Percentiles rank a stretch among this genome's conserved stretches.
Conservation (phyloP, 1,140 invertebrate genomes). For the Lysiphlebus fabarum region DNA sequence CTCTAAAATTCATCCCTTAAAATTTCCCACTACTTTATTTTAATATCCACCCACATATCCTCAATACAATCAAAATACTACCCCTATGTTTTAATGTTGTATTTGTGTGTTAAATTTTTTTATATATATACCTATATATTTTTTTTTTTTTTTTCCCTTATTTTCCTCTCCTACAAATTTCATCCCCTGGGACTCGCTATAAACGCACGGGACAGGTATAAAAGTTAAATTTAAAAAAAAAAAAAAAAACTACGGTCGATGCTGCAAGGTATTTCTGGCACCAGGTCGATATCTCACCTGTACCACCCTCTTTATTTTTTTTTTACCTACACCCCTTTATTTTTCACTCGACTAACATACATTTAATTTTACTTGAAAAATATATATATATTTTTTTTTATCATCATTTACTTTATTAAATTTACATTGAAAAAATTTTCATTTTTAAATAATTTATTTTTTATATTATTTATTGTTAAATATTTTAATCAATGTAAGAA, state of each 20-base stretch:
- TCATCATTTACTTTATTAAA: too few species aligned
- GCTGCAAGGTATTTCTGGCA: slow-evolving; percentile 55
- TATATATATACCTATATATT: neutral
- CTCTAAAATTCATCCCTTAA: slow-evolving; percentile 24
- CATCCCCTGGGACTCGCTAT: slow-evolving; percentile 17
- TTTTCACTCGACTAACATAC: too few species aligned
- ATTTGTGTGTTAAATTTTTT: neutral
- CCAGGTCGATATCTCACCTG: slow-evolving; percentile 54
- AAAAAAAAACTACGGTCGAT: slow-evolving; percentile 44
- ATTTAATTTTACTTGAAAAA: too few species aligned
- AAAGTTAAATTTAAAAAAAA: too few species aligned
- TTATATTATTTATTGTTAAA: too few species aligned
- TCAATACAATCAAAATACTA: neutral
- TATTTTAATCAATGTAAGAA: too few species aligned
- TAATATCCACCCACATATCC: slow-evolving; percentile 2
- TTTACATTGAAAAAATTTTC: too few species aligned
- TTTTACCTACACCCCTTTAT: too few species aligned
- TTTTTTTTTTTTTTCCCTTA: neutral
- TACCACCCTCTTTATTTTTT: slow-evolving; percentile 23
- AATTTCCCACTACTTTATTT: neutral
- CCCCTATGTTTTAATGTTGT: neutral
- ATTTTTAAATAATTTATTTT: too few species aligned
- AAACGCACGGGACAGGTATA: slow-evolving; percentile 41
- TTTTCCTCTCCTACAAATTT: neutral
- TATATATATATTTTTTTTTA: too few species aligned